A percentile compares a stretch with the other conserved stretches of the same genome.
Evolutionary conservation across 2,797 vertebrate genomes (phyloP).

Genomic region (Sandelia bainsii): DNA sequence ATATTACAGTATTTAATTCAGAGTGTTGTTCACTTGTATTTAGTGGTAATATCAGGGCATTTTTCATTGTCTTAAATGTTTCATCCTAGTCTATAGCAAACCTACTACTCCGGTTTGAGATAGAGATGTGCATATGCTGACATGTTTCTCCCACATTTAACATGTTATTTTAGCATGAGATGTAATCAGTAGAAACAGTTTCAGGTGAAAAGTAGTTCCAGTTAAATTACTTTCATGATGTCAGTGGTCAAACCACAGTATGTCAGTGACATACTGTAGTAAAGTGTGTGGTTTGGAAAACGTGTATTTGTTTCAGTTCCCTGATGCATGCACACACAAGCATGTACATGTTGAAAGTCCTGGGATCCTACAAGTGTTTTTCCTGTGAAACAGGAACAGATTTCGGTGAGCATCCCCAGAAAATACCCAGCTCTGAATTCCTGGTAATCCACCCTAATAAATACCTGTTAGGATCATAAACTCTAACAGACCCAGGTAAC

Average conservation of each 20-base stretch:
- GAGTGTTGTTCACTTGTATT: too few relatives aligned
- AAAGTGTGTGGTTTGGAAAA: too few relatives aligned
- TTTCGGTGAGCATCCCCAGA: background rate
- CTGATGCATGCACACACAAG: background rate
- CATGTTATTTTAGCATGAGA: background rate
- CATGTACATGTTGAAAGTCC: background rate
- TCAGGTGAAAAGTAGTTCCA: background rate
- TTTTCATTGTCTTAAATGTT: background rate
- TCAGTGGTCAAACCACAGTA: too few relatives aligned
- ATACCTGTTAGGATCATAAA: background rate
- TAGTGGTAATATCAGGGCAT: too few relatives aligned
- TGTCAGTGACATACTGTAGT: too few relatives aligned
- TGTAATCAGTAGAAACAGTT: too few relatives aligned
- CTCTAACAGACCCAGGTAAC: background rate
- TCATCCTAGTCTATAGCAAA: background rate
- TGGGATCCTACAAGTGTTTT: background rate
- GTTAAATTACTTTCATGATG: too few relatives aligned
- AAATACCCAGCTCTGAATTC: background rate
- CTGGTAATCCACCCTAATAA: background rate
- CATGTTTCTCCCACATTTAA: background rate
- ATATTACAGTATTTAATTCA: too few relatives aligned
- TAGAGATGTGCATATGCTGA: background rate
- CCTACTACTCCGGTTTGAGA: background rate
- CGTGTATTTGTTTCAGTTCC: background rate
- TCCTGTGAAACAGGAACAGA: background rate